These are phyloP conservation scores for Campoplex nolae DNA, from an alignment of 2,888 invertebrate species.

Conservation along the genomic window DNA sequence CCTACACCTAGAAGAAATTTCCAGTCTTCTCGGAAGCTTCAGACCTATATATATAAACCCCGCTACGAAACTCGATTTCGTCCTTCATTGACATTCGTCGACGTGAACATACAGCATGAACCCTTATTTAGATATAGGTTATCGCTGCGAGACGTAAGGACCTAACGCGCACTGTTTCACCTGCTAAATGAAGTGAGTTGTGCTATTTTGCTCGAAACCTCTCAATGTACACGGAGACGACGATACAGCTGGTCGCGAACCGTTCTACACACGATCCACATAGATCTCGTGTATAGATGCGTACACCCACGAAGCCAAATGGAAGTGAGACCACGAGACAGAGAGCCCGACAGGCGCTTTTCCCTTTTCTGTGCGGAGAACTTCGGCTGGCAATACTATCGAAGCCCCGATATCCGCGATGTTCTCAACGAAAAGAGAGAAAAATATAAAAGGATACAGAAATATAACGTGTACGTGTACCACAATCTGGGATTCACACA, in stretches of 20 bases:
- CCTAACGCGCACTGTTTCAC: neutral
- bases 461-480: neutral
- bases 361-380: constrained; percentile 8
- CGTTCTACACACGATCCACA: neutral
- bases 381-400: constrained; percentile 24
- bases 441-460: neutral
- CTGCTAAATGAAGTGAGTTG: neutral
- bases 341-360: constrained; percentile 35
- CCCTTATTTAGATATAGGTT: neutral
- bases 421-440: constrained; percentile 2
- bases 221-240: neutral
- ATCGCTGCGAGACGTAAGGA: neutral
- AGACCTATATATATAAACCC: constrained; percentile 14
- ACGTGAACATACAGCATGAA: constrained; percentile 36
- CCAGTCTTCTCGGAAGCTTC: constrained; percentile 40
- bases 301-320: constrained; percentile 3
- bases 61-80: constrained; percentile 58
- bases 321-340: neutral
- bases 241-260: neutral
- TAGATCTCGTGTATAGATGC: neutral
- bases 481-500: constrained; percentile 50
- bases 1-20: constrained; percentile 4
- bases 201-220: constrained; percentile 1
- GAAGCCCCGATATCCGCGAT: constrained; percentile 25
- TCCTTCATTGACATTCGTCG: constrained; percentile 61